A percentile compares a stretch with the other conserved stretches of the same genome.
Evolutionary conservation across 1,140 invertebrate genomes (phyloP).

Genomic region (Antheraea mylitta): DNA sequence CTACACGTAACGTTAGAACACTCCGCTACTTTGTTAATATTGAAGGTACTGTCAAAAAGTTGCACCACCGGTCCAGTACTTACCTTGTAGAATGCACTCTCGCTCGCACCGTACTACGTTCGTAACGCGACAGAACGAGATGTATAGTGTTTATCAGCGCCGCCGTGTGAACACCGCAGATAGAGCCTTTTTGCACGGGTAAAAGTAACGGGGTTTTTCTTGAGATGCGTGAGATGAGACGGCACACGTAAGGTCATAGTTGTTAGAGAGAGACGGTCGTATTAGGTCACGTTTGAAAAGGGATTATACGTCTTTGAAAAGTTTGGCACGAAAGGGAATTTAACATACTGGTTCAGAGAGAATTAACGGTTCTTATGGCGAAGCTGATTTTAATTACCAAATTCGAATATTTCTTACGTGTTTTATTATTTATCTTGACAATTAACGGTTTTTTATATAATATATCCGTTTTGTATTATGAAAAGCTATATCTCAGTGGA

Average conservation of each 20-base stretch:
- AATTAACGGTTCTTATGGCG: background rate
- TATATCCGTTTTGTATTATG: too few relatives aligned
- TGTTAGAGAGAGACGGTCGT: constrained; percentile 42
- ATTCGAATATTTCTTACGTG: too few relatives aligned
- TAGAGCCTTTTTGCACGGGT: constrained; percentile 74
- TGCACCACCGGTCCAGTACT: constrained; percentile 59
- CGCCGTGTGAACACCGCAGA: constrained; percentile 46
- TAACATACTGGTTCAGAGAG: background rate
- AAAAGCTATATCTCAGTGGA: too few relatives aligned
- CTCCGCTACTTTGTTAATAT: constrained; percentile 48
- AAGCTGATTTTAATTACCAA: too few relatives aligned
- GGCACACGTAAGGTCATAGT: constrained; percentile 32
- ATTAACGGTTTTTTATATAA: too few relatives aligned
- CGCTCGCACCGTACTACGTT: constrained; percentile 13
- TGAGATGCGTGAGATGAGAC: constrained; percentile 69
- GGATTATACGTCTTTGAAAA: background rate
- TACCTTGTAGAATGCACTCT: constrained; percentile 34
- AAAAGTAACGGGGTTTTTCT: constrained; percentile 76
- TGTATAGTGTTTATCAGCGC: constrained; percentile 11
- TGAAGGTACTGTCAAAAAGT: constrained; percentile 69
- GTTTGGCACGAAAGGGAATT: constrained; percentile 3
- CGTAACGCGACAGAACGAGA: constrained; percentile 35
- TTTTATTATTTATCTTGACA: too few relatives aligned
- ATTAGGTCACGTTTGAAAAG: constrained; percentile 4
- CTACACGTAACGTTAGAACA: constrained; percentile 27